phyloP scores from a whole-genome alignment of 2,113 vertebrate genomes.

The Phoenicopterus ruber region DNA sequence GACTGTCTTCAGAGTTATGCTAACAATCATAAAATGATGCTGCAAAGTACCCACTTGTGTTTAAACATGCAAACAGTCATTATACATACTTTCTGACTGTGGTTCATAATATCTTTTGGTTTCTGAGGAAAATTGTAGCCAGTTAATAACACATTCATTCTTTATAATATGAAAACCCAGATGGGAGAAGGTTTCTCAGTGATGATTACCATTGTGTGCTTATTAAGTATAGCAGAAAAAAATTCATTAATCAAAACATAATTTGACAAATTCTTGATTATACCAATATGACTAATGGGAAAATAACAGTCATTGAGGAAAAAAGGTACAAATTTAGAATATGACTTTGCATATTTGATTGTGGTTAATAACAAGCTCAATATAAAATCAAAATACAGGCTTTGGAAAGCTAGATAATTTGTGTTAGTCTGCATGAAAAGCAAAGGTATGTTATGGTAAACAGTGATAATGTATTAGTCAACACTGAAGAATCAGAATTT shows the following conservation, averaged over 20 bases:
- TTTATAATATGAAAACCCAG: neutral
- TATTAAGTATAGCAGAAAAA: slow-evolving; percentile 34
- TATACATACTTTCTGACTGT: slow-evolving; percentile 26
- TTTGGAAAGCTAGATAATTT: slow-evolving; percentile 18
- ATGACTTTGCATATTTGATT: slow-evolving; percentile 48
- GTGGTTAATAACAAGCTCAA: slow-evolving; percentile 37
- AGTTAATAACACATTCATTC: slow-evolving; percentile 20
- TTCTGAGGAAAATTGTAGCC: slow-evolving; percentile 17
- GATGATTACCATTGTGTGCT: neutral
- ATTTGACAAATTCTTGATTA: slow-evolving; percentile 54
- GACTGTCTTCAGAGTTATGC: neutral
- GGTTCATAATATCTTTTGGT: neutral
- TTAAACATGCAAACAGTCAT: slow-evolving; percentile 41
- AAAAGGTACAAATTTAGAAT: slow-evolving; percentile 41
- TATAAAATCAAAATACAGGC: slow-evolving; percentile 48
- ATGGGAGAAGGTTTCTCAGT: slow-evolving; percentile 2
- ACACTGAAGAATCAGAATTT: neutral
- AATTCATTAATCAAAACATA: slow-evolving; percentile 30
- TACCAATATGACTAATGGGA: slow-evolving; percentile 31
- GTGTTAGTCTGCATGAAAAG: neutral
- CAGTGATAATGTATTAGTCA: slow-evolving; percentile 7
- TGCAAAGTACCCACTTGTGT: slow-evolving; percentile 35
- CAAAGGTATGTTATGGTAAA: neutral
- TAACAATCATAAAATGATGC: slow-evolving; percentile 26
- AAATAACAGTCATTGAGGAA: slow-evolving; percentile 52